Evolutionary conservation across 2,888 invertebrate genomes (phyloP).

Genomic region (Cancer borealis): DNA sequence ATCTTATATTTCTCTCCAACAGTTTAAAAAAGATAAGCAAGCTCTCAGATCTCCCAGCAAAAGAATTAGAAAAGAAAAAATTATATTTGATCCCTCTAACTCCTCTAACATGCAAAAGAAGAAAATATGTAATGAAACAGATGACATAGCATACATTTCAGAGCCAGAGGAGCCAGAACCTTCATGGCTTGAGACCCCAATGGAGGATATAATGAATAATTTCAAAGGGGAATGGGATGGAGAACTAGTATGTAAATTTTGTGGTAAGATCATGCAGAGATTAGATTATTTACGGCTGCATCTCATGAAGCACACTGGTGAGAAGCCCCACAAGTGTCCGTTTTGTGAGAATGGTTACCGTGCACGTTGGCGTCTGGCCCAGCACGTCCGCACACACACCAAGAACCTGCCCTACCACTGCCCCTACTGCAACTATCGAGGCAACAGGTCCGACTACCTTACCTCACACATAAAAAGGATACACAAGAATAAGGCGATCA

Average conservation of each 20-base stretch:
- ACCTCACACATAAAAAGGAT: neutral
- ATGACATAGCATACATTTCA: neutral
- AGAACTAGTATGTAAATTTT: neutral
- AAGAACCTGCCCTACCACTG: slow-evolving; percentile 21
- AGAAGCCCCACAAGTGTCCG: neutral
- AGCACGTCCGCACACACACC: neutral
- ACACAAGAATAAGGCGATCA: neutral
- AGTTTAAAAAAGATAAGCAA: neutral
- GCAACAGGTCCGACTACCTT: neutral
- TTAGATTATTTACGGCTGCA: neutral
- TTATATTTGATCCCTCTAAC: neutral
- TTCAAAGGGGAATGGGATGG: neutral
- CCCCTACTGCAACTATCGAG: slow-evolving; percentile 12
- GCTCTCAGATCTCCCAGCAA: neutral
- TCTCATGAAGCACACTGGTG: neutral
- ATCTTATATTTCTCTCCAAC: neutral
- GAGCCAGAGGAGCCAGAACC: neutral
- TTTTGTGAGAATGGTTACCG: neutral
- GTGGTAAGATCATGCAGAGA: neutral
- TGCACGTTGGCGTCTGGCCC: neutral
- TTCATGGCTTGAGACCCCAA: neutral
- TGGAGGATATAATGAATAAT: neutral
- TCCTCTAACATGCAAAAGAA: neutral
- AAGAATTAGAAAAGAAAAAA: neutral
- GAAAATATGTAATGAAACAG: neutral